Base-by-base conservation (phyloP, 2,888 invertebrate species). In the Entomobrya multifasciata region DNA sequence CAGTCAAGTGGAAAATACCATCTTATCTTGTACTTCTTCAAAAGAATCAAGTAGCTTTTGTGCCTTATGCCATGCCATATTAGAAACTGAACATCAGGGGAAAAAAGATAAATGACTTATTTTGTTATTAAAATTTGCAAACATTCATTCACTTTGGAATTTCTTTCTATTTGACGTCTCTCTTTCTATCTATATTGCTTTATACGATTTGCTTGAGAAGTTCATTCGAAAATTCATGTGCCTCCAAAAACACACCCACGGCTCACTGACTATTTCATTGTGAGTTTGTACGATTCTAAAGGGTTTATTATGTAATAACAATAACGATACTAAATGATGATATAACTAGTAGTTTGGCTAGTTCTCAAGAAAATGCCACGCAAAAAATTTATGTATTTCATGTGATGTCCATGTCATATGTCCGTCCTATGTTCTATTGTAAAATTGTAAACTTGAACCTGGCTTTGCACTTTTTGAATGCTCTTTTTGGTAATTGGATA, bases 11-110 rank as follows among this genome's bases (percentile, higher is more conserved):
- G 41, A 67, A 41, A 67, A 77, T 57, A 60, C n/a, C 47, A 30
- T 55, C 77, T 36, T 60, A 77, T 60, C 77, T 60, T 57, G 25
- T n/a, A n/a, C 20, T 77, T 27, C 30, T 62, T 27, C 30, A 30
- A 27, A n/a, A 27, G n/a, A 62, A 30, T 22, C 22, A 57, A 62
- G 30, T 15, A 62, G 15, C 67, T 13, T 67, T n/a, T n/a, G 44
- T 20, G 44, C 44, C 67, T 10, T n/a, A n/a, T n/a, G n/a, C n/a
- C n/a, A n/a, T 15, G 10, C 20, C 20, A 17, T 36, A 17, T 25
- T 57, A 22, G 55, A 22, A 17, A 57, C n/a, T 1, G 60, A 30
- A 62, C 44, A 20, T 17, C 10, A 10, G 41, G n/a, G n/a, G n/a
- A n/a, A n/a, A n/a, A n/a, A 67, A 67, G 67, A 67, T 44, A 22